These are phyloP conservation scores for Hydropotes inermis DNA, from an alignment of 2,113 vertebrate species.

Conservation along the genomic window DNA sequence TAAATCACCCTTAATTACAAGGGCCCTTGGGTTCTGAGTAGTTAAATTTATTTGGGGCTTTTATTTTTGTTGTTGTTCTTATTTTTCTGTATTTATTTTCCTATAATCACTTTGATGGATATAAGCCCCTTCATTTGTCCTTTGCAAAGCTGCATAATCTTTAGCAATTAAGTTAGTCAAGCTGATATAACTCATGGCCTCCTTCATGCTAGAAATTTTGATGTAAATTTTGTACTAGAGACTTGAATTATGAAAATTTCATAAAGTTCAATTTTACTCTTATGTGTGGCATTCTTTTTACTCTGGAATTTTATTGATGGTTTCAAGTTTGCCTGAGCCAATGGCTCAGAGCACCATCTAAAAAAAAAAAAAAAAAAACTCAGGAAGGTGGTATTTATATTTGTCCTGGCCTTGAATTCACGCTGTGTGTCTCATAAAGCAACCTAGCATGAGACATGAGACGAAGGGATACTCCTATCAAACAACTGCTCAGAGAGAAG, in stretches of 20 bases:
- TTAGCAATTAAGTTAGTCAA: slow-evolving; percentile 24
- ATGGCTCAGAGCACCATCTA: background rate
- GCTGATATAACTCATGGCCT: background rate
- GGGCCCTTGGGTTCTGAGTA: background rate
- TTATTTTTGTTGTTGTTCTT: background rate
- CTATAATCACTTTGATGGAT: background rate
- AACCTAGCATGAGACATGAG: background rate
- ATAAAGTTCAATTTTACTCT: background rate
- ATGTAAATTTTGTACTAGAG: background rate
- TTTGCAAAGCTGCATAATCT: background rate
- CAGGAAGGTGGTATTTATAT: background rate
- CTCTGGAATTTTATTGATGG: slow-evolving; percentile 2
- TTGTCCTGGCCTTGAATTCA: background rate
- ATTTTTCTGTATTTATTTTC: background rate
- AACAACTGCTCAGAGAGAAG: background rate
- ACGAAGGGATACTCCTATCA: background rate
- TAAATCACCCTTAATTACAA: background rate
- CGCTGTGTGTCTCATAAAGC: background rate
- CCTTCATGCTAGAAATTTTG: slow-evolving; percentile 3
- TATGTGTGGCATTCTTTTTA: background rate
- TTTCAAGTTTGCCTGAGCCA: slow-evolving; percentile 8
- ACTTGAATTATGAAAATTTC: background rate
- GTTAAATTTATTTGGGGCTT: background rate
- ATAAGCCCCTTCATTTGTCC: background rate
- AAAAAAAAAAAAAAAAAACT: background rate